These are phyloP conservation scores for Meandrina meandrites DNA, from an alignment of 92 coral and sea anemone species.

Conservation along the genomic window DNA sequence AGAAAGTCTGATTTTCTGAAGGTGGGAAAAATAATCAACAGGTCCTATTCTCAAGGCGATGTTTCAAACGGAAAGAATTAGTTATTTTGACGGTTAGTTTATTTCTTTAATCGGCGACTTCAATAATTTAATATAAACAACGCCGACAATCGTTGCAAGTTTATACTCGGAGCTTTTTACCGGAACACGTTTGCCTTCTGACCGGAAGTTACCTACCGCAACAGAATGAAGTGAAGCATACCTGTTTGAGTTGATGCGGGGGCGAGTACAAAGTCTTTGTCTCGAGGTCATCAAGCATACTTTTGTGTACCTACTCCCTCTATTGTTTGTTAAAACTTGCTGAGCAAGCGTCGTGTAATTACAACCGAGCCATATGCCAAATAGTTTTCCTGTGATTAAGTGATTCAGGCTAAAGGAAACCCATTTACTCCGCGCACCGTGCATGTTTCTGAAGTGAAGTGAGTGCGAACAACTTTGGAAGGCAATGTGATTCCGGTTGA, in stretches of 20 bases:
- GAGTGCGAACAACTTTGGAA: neutral
- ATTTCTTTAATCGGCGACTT: neutral
- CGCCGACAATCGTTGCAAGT: neutral
- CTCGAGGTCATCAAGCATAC: conserved; percentile 25
- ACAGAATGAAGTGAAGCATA: neutral
- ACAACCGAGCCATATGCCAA: neutral
- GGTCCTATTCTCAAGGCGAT: neutral
- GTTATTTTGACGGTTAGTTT: neutral
- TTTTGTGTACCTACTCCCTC: conserved; percentile 12
- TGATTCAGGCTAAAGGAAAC: conserved; percentile 9
- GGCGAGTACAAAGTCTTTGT: conserved; percentile 29
- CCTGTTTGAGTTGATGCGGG: conserved; percentile 25
- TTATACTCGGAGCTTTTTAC: neutral
- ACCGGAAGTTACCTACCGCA: conserved; percentile 48
- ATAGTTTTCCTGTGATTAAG: conserved; percentile 11
- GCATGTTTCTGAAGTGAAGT: conserved; percentile 1
- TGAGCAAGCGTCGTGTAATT: conserved; percentile 38
- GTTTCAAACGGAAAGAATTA: neutral
- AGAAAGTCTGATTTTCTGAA: conserved; percentile 6
- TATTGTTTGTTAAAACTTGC: conserved; percentile 35
- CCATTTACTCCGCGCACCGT: neutral
- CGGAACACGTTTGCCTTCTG: neutral
- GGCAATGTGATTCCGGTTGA: conserved; percentile 45
- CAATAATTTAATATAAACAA: neutral
- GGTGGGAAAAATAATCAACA: neutral